Conservation (phyloP, 1,140 invertebrate species). For the Drosophila neocordata region DNA sequence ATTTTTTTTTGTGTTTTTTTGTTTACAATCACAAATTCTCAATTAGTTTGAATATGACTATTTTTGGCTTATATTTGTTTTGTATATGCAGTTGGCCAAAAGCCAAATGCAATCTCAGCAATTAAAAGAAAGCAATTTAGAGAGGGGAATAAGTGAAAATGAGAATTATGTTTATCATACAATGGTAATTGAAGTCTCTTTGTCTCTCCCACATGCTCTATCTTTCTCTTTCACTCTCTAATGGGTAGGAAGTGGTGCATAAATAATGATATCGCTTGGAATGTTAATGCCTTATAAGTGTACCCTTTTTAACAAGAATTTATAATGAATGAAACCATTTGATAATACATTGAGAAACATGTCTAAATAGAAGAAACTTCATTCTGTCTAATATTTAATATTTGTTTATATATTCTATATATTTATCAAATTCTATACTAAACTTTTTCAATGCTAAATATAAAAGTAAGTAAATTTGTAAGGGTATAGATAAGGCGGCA, state of each 20-base stretch:
- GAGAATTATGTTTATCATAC: neutral
- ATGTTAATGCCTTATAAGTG: constrained; percentile 1
- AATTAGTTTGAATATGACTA: neutral
- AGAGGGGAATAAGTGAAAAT: neutral
- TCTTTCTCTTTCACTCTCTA: neutral
- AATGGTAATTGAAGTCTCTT: constrained; percentile 27
- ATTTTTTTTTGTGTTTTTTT: constrained; percentile 12
- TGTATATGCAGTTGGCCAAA: constrained; percentile 44
- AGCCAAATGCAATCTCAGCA: constrained; percentile 34
- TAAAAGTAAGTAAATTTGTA: no score
- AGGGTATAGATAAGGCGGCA: neutral
- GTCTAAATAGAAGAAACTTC: no score
- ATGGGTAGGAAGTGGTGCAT: neutral
- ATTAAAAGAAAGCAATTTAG: neutral
- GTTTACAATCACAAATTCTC: constrained; percentile 18
- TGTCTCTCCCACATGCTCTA: neutral
- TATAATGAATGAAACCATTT: no score
- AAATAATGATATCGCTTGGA: constrained; percentile 10
- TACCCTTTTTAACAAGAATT: no score
- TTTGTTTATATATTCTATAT: no score
- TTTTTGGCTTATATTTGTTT: constrained; percentile 1
- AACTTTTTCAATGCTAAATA: neutral
- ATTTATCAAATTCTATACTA: no score
- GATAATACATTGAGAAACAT: no score
- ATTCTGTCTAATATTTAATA: no score